Evolutionary conservation across 2,113 vertebrate genomes (phyloP), one percentile per base, ranked within the genome.

Genomic region (Bungarus multicinctus): DNA sequence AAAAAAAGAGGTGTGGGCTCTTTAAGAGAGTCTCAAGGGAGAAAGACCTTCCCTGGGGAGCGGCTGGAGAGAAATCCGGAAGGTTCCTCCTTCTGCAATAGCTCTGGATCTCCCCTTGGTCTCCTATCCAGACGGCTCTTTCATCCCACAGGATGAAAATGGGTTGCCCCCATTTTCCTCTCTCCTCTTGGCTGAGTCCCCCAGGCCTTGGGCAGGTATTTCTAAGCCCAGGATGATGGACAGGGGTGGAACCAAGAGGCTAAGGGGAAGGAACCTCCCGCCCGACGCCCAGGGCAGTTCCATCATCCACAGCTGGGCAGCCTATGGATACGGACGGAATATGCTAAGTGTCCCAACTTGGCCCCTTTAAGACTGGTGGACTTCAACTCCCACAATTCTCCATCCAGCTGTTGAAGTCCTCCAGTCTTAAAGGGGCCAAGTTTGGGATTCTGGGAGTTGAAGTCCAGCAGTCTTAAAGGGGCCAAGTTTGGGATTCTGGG

Each of bases 1-100:
- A 20, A 7, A 7, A 4, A n/a, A 12, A 2, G 4, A 1, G 4
- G 60, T 0, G 4, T 2, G 60, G 60, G 30, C 2, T n/a, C 60
- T n/a, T 64, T 11, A 1, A 69, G 60, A 69, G 60, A 5, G 23
- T 25, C 57, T 23, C 8, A 23, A 25, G 23, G 25, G 57, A 58
- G 57, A 58, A 58, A 58, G 23, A 10, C 1, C n/a, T n/a, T n/a
- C n/a, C n/a, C n/a, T n/a, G n/a, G 45, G 45, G 45, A 6, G 45
- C 5, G 45, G 45, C 45, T 6, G 45, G 45, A n/a, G n/a, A n/a
- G n/a, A n/a, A n/a, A n/a, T 47, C 45, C 45, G 27, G 3, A 30
- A 64, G 1, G 27, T 4, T 27, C 2, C 23, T 7, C 57, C 23
- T 10, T 27, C 45, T 47, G 45, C 55, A 6, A 54, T 10, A 3